These are phyloP conservation scores for Unio delphinus DNA, from an alignment of 2,888 invertebrate genomes.

Conservation along the genomic window DNA sequence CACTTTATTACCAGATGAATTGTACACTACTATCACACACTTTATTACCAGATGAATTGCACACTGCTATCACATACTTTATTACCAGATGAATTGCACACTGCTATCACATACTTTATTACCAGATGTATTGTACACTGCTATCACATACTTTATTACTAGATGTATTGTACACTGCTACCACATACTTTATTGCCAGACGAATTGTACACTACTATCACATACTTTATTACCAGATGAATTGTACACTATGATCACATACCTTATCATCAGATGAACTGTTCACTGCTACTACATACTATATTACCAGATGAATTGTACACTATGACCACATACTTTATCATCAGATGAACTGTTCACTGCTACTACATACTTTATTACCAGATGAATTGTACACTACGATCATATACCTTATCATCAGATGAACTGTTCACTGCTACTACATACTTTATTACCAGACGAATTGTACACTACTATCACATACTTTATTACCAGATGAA, in stretches of 20 bases:
- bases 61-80: neutral
- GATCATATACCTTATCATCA: neutral
- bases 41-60: neutral
- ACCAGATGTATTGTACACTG: constrained; percentile 58
- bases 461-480: constrained; percentile 73
- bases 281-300: too few relatives aligned
- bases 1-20: neutral
- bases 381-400: constrained; percentile 57
- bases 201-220: too few relatives aligned
- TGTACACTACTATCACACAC: constrained; percentile 3
- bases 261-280: too few relatives aligned
- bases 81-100: neutral
- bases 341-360: too few relatives aligned
- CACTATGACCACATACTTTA: too few relatives aligned
- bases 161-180: neutral
- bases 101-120: constrained; percentile 17
- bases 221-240: constrained; percentile 40
- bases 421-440: neutral
- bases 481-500: constrained; percentile 24
- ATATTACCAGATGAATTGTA: too few relatives aligned
- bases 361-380: constrained; percentile 10
- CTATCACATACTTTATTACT: neutral
- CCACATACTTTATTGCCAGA: constrained; percentile 49
- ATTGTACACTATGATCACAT: too few relatives aligned
- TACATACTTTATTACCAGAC: constrained; percentile 20